phyloP scores from a whole-genome alignment of 1,140 invertebrate genomes.

The Drepana arcuata region DNA sequence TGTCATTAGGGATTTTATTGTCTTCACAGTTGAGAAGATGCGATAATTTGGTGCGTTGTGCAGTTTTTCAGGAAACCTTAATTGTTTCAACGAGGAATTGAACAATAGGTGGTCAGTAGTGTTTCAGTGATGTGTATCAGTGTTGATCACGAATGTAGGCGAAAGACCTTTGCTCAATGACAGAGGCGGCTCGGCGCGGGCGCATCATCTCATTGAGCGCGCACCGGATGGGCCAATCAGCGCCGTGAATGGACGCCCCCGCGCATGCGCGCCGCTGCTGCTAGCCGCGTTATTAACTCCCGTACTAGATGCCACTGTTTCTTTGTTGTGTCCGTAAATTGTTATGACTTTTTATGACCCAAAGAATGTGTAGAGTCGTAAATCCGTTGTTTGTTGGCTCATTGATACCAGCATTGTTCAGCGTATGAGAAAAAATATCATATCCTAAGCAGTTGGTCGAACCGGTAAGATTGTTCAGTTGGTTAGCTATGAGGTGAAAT shows the following conservation, averaged over 20 bases:
- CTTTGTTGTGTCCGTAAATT: slow-evolving; percentile 59
- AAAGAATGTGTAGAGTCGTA: slow-evolving; percentile 34
- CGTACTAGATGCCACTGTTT: slow-evolving; percentile 55
- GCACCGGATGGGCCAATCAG: slow-evolving; percentile 69
- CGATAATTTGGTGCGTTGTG: too few relatives aligned
- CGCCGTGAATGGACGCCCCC: slow-evolving; percentile 66
- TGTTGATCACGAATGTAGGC: slow-evolving; percentile 57
- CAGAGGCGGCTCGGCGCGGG: slow-evolving; percentile 58
- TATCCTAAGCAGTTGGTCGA: slow-evolving; percentile 14
- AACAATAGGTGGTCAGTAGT: slow-evolving; percentile 17
- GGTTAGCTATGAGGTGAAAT: slow-evolving; percentile 20
- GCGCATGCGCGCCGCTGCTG: slow-evolving; percentile 32
- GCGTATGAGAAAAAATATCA: slow-evolving; percentile 16
- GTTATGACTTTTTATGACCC: slow-evolving; percentile 50
- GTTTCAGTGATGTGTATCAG: slow-evolving; percentile 36
- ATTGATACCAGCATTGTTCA: slow-evolving; percentile 31
- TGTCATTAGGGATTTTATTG: too few relatives aligned
- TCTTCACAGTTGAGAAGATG: too few relatives aligned
- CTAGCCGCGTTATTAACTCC: slow-evolving; percentile 49
- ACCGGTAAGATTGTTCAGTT: slow-evolving; percentile 16
- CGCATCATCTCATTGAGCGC: slow-evolving; percentile 67
- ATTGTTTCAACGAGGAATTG: too few relatives aligned
- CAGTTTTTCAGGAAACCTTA: too few relatives aligned
- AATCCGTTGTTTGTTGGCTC: slow-evolving; percentile 30
- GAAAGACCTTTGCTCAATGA: slow-evolving; percentile 66